Evolutionary conservation across 2,888 invertebrate genomes (phyloP).

Genomic region (Agrilus cyanescens): DNA sequence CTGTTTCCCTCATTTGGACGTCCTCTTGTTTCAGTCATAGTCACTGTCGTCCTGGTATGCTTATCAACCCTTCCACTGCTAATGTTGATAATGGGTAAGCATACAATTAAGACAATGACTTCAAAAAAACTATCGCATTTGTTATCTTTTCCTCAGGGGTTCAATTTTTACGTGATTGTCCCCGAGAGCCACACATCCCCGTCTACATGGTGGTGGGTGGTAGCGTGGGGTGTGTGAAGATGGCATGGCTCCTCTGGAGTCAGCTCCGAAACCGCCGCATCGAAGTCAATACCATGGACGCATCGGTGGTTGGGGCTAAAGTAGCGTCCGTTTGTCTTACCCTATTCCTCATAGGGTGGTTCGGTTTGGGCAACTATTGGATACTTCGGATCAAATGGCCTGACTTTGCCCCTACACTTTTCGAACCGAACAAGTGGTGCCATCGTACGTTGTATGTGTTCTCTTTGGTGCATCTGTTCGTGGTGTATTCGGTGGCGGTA

Average conservation of each 20-base stretch:
- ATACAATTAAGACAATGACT: constrained; percentile 2
- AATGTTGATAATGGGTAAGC: constrained; percentile 70
- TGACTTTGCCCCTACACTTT: constrained; percentile 56
- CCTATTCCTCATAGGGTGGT: constrained; percentile 61
- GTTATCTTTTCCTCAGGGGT: constrained; percentile 47
- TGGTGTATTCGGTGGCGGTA: constrained; percentile 53
- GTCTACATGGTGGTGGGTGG: constrained; percentile 80
- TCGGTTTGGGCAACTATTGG: constrained; percentile 54
- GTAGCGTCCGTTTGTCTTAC: constrained; percentile 56
- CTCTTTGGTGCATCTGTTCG: constrained; percentile 58
- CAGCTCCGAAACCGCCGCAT: constrained; percentile 50
- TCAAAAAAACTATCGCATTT: constrained; percentile 3
- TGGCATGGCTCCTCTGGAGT: constrained; percentile 53
- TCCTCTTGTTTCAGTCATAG: constrained; percentile 48
- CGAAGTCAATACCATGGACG: constrained; percentile 34
- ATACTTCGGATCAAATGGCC: constrained; percentile 66
- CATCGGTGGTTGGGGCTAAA: constrained; percentile 44
- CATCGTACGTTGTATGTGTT: constrained; percentile 67
- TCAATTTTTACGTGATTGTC: constrained; percentile 69
- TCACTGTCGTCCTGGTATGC: constrained; percentile 55
- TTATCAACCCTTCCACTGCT: constrained; percentile 58
- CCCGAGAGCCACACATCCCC: constrained; percentile 63
- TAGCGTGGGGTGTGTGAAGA: constrained; percentile 57
- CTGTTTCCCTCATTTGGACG: too few species aligned
- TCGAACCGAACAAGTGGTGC: constrained; percentile 71